Percentiles rank a stretch among this genome's conserved stretches.
Conservation (phyloP, 2,888 invertebrate genomes). For the Drosophila aldrichi region DNA sequence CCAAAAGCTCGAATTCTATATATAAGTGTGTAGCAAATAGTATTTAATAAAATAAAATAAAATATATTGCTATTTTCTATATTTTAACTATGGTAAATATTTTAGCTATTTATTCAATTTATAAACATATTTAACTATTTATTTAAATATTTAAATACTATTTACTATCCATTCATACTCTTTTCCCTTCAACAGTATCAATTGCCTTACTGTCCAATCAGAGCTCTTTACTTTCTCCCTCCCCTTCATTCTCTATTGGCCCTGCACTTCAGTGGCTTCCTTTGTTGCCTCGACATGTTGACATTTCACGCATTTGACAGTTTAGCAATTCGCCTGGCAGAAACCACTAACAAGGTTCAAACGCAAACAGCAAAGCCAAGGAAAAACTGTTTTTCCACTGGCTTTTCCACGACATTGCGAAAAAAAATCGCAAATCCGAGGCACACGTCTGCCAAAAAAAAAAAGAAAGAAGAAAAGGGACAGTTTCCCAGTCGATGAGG, state of each 20-base stretch:
- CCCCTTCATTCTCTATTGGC: background rate
- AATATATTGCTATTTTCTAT: too few relatives aligned
- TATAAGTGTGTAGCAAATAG: background rate
- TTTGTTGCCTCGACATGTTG: constrained; percentile 66
- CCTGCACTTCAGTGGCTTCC: background rate
- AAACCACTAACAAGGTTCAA: constrained; percentile 77
- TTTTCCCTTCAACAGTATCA: constrained; percentile 8
- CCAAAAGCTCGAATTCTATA: background rate
- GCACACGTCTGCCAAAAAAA: constrained; percentile 55
- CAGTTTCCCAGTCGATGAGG: constrained; percentile 23
- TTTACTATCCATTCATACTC: background rate
- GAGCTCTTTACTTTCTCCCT: constrained; percentile 1
- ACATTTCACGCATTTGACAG: constrained; percentile 78
- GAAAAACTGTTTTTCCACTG: constrained; percentile 76
- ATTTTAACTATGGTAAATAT: too few relatives aligned
- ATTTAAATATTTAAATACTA: background rate
- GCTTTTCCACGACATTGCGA: constrained; percentile 74
- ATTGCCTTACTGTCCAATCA: constrained; percentile 36
- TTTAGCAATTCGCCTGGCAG: constrained; percentile 66
- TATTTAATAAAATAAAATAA: too few relatives aligned
- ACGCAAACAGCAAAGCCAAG: constrained; percentile 63
- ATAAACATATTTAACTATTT: too few relatives aligned
- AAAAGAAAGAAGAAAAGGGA: constrained; percentile 45
- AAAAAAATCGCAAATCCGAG: constrained; percentile 75
- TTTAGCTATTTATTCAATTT: too few relatives aligned